Base-by-base conservation (phyloP, 2,888 invertebrate genomes). In the Nemotelus nigrinus region DNA sequence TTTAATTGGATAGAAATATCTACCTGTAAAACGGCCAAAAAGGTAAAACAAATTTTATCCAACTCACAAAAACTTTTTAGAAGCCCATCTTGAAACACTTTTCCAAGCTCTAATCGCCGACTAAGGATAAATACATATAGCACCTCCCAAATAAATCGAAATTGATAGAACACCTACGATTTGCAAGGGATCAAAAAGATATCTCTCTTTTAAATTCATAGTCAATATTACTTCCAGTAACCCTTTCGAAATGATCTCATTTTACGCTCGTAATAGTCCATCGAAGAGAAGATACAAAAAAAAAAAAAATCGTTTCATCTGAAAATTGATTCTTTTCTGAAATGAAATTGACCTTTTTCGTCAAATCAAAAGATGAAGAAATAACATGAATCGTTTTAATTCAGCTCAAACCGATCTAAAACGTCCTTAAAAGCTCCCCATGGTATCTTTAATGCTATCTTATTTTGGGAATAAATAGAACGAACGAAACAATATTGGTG, bases 281-380 rank as follows among this genome's bases (percentile, higher is more conserved):
- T 63, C 39, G 3, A 4, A 5, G 10, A 58, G 58, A 58, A n/a
- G 7, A 25, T 25, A 25, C 25, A 25, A 25, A 25, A 25, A 25
- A 25, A 58, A 6, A 58, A n/a, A 5, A 58, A 63, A 63, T 39
- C 41, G 41, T 25, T 43, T 41, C 39, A 5, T 39, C 43, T 63
- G 25, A 4, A 63, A 63, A 63, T 63, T 39, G 25, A 39, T 63
- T 63, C 63, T 43, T 4, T 25, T 43, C 8, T 43, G 7, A 63
- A 63, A 39, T 41, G 63, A 63, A 63, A 63, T 63, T 39, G 63
- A 63, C 63, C 63, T 39, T 63, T 57, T 63, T 43, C 63, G 58
- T 25, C 4, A 58, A 58, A 58, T 58, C 58, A 58, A 58, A 25
- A 58, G 58, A 58, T 58, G 58, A 58, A 58, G n/a, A 58, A 58